phyloP scores from a whole-genome alignment of 2,797 vertebrate genomes.

The Microctenopoma steveboyesi region DNA sequence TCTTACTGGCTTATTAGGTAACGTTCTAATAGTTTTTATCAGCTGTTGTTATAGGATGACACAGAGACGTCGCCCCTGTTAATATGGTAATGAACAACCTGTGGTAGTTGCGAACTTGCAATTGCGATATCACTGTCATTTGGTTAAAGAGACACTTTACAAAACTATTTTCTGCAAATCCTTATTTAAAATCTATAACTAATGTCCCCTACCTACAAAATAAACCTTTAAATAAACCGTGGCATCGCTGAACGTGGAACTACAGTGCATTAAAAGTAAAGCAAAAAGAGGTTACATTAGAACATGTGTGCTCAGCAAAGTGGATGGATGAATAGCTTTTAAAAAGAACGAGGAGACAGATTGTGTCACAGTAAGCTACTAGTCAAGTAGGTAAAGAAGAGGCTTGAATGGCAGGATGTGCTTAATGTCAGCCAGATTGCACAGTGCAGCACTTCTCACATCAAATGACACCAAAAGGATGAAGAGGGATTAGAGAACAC shows the following conservation, averaged over 20 bases:
- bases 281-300: conserved; percentile 13
- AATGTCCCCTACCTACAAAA: neutral
- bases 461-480: conserved; percentile 73
- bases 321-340: conserved; percentile 56
- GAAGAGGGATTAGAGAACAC: conserved; percentile 73
- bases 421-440: conserved; percentile 79
- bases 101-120: neutral
- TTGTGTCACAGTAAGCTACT: conserved; percentile 75
- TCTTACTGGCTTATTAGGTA: too few species aligned
- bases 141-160: neutral
- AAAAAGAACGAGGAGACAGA: conserved; percentile 66
- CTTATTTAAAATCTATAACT: neutral
- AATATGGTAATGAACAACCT: neutral
- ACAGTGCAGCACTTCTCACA: conserved; percentile 72
- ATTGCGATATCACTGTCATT: neutral
- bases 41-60: too few species aligned
- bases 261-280: conserved; percentile 5
- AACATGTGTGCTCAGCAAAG: conserved; percentile 61
- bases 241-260: neutral
- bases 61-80: neutral
- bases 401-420: conserved; percentile 74
- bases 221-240: conserved; percentile 3
- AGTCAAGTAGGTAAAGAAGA: conserved; percentile 69
- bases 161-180: neutral
- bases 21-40: too few species aligned